These are phyloP conservation scores for Forbesichthys papilliferus DNA, from an alignment of 2,113 vertebrate species.

Conservation along the genomic window DNA sequence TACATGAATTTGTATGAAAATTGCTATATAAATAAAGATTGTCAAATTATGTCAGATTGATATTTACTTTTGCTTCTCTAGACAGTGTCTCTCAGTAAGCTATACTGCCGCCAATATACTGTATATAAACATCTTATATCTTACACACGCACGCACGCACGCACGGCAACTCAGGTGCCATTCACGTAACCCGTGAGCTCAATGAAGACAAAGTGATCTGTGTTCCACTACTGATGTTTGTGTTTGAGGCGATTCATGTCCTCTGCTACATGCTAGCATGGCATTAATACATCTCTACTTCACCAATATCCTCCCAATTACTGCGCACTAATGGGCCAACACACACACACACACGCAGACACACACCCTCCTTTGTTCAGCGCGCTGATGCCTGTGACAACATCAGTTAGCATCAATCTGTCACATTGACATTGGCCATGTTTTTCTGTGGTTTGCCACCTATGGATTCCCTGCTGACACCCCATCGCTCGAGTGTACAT, in stretches of 20 bases:
- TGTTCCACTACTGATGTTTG: conserved; percentile 69
- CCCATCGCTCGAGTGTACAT: conserved; percentile 22
- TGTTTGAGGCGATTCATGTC: conserved; percentile 68
- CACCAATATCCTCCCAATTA: conserved; percentile 77
- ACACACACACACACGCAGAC: conserved; percentile 44
- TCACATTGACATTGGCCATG: conserved; percentile 46
- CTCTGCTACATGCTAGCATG: conserved; percentile 67
- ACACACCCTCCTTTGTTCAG: conserved; percentile 70
- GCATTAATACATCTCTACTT: conserved; percentile 74
- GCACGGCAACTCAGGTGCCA: conserved; percentile 28
- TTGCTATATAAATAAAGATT: no score
- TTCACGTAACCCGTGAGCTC: conserved; percentile 41
- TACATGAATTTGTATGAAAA: no score
- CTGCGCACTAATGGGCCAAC: conserved; percentile 64
- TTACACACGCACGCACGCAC: conserved; percentile 8
- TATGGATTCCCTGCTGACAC: conserved; percentile 19
- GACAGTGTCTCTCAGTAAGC: no score
- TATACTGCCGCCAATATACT: no score
- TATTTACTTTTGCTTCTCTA: no score
- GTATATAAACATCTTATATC: conserved; percentile 1
- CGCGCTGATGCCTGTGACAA: conserved; percentile 60
- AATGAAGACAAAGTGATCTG: conserved; percentile 73
- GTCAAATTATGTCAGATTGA: no score
- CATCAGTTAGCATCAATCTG: conserved; percentile 68
- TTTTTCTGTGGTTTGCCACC: conserved; percentile 54